Percentiles rank a stretch among this genome's conserved stretches.
These are phyloP conservation scores for Pachyuromys duprasi DNA, from an alignment of 2,797 vertebrate genomes.

Conservation along the genomic window DNA sequence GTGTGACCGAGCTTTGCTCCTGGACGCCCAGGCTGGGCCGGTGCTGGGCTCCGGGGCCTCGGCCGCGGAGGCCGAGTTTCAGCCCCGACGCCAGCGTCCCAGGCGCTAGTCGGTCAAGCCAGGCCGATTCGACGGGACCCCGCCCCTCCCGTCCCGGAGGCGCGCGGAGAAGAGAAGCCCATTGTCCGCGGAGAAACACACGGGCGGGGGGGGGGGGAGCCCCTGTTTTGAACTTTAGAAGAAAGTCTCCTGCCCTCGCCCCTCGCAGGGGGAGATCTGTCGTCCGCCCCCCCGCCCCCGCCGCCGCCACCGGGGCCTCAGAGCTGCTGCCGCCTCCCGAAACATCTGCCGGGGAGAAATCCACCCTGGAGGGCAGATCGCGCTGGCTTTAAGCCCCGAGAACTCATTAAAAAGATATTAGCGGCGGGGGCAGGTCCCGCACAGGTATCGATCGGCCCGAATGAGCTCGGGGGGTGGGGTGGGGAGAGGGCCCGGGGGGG, in stretches of 20 bases:
- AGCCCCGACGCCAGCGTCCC: neutral
- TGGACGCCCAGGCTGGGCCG: slow-evolving; percentile 83
- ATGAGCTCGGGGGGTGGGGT: slow-evolving; percentile 9
- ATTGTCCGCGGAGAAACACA: slow-evolving; percentile 87
- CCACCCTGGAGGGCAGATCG: slow-evolving; percentile 88
- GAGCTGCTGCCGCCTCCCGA: slow-evolving; percentile 61
- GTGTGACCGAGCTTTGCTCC: slow-evolving; percentile 84
- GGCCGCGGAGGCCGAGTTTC: neutral
- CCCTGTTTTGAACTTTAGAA: slow-evolving; percentile 87
- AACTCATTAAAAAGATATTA: slow-evolving; percentile 92
- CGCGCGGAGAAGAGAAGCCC: slow-evolving; percentile 82
- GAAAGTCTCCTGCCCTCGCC: slow-evolving; percentile 85
- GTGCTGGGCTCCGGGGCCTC: neutral
- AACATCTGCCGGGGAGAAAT: slow-evolving; percentile 89
- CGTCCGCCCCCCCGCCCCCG: neutral
- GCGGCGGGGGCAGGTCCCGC: slow-evolving; percentile 84
- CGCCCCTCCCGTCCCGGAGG: slow-evolving; percentile 31
- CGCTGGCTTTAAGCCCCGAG: slow-evolving; percentile 80
- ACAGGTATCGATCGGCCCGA: slow-evolving; percentile 80
- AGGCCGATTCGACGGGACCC: neutral
- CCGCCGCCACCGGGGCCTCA: slow-evolving; percentile 11
- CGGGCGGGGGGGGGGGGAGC: slow-evolving; percentile 85
- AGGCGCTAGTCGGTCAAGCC: neutral
- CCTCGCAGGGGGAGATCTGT: slow-evolving; percentile 77
- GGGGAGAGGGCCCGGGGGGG: too few species aligned